phyloP scores from a whole-genome alignment of 2,888 invertebrate species.

The Macrophya alboannulata region DNA sequence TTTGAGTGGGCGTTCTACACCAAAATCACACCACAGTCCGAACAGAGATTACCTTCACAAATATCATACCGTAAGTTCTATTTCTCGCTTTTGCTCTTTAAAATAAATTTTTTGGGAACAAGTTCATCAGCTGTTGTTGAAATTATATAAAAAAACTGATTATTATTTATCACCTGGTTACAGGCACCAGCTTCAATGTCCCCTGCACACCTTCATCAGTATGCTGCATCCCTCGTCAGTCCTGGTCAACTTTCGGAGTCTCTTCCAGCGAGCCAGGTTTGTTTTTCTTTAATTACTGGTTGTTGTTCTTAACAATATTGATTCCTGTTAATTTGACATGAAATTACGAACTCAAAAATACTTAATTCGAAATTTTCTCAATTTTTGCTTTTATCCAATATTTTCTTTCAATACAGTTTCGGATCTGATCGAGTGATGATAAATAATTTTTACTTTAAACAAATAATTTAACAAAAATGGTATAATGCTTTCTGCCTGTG shows the following conservation, averaged over 20 bases:
- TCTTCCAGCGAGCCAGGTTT: constrained; percentile 92
- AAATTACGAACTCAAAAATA: not conserved
- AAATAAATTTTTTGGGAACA: not conserved
- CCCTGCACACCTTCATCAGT: constrained; percentile 91
- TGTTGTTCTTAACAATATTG: not conserved
- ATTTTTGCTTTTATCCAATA: not conserved
- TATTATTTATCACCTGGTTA: constrained; percentile 67
- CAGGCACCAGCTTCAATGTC: constrained; percentile 97
- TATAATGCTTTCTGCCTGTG: constrained; percentile 75
- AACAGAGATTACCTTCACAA: constrained; percentile 94
- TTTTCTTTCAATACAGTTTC: not conserved
- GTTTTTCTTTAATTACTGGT: constrained; percentile 64
- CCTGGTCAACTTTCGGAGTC: constrained; percentile 87
- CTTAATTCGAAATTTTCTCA: too few species aligned
- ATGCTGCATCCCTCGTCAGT: constrained; percentile 81
- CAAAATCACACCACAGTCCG: constrained; percentile 89
- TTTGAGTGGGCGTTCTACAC: constrained; percentile 94
- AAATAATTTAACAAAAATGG: constrained; percentile 56
- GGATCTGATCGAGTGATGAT: not conserved
- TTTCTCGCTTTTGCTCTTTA: constrained; percentile 40
- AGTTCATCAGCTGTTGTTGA: not conserved
- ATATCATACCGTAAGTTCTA: constrained; percentile 94
- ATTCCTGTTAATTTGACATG: not conserved
- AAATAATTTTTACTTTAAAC: not conserved
- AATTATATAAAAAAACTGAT: not conserved